Evolutionary conservation across 2,797 vertebrate species (phyloP), one percentile per base, ranked within the genome.

Genomic region (Anas bernieri): DNA sequence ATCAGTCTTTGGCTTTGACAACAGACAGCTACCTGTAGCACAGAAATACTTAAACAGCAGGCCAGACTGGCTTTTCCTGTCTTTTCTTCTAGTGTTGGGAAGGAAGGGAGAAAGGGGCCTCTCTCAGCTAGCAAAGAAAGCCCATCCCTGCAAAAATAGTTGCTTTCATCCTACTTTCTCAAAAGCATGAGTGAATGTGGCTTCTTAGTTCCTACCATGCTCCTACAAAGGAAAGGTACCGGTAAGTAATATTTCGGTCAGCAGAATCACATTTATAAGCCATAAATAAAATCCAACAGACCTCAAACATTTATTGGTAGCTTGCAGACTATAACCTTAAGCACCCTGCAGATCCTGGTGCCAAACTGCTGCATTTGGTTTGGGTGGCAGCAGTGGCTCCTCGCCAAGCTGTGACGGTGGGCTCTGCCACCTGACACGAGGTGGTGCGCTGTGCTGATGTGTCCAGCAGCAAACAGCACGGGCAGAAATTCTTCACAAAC

Each of bases 231-330:
- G 41, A 45, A 69, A 85, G 17, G 30, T 82, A 39, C 62, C 79
- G 67, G 54, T 33, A 90, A 93, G 30, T 4, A 83, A 25, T 33
- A 84, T 82, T 94, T 83, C 88, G 52, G 52, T 83, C 81, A 93
- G 68, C 78, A 88, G 43, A 58, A 90, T 84, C 67, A 54, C 13
- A 35, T 78, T 85, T 80, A 46, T 75, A 89, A 89, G 68, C 50
- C 41, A 91, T 85, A 91, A 92, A 93, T 93, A 85, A 96, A 93
- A 83, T 54, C 48, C 75, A 84, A 45, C 61, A 67, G 86, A 79
- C 39, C 52, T 48, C 33, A 61, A 83, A 83, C 17, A 21, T 26
- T 84, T 70, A 55, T 18, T 91, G 67, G 56, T 67, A 63, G 35
- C 35, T 88, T 64, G 52, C 12, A 88, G 63, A 59, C 55, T 26